Evolutionary conservation across 1,140 invertebrate species (phyloP).

Genomic region (Hylaeus volcanicus): DNA sequence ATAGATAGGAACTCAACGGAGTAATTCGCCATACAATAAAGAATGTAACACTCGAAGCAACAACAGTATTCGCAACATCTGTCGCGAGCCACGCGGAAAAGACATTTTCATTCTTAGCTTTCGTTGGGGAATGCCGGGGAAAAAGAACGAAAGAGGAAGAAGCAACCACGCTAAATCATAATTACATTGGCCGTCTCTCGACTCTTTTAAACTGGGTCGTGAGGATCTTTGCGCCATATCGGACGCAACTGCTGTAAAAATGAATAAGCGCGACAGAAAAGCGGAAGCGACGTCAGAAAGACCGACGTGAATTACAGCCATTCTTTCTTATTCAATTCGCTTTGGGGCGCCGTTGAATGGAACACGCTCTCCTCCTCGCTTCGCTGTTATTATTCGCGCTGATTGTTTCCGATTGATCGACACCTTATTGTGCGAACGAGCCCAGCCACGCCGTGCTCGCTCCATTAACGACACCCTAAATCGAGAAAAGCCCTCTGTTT

Average conservation of each 20-base stretch:
- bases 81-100: neutral
- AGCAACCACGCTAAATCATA: conserved; percentile 39
- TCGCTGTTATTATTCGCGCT: conserved; percentile 32
- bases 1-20: too few species aligned
- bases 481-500: conserved; percentile 16
- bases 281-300: conserved; percentile 42
- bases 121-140: neutral
- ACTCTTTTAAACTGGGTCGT: conserved; percentile 43
- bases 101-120: conserved; percentile 3
- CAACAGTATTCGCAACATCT: conserved; percentile 4
- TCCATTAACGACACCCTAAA: conserved; percentile 15
- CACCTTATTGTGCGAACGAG: conserved; percentile 41
- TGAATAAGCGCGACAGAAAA: conserved; percentile 36
- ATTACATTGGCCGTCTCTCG: conserved; percentile 35
- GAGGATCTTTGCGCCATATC: conserved; percentile 37
- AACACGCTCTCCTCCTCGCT: conserved; percentile 1
- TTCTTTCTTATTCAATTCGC: conserved; percentile 43
- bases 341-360: neutral
- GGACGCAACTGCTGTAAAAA: conserved; percentile 48
- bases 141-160: neutral
- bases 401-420: conserved; percentile 48
- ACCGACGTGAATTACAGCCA: conserved; percentile 43
- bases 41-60: neutral
- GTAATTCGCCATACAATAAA: neutral
- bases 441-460: neutral